Percentiles rank a stretch among this genome's conserved stretches.
Evolutionary conservation across 2,888 invertebrate species (phyloP).

Genomic region (Heliconius charithonia): DNA sequence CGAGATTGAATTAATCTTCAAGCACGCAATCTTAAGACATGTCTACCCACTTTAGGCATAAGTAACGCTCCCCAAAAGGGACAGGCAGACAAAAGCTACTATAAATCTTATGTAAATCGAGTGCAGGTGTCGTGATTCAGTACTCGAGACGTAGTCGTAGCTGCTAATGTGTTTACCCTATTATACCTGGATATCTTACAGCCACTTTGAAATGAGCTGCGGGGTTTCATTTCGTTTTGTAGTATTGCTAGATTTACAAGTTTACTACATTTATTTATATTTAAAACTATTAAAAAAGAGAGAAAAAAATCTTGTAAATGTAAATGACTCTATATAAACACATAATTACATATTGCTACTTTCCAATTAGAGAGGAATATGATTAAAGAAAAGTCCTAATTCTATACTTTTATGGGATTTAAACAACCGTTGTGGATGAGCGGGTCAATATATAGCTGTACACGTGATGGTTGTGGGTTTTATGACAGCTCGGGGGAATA

Average conservation of each 20-base stretch:
- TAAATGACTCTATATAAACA: not conserved
- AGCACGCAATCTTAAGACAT: not conserved
- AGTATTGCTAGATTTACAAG: not conserved
- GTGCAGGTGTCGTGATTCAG: conserved; percentile 72
- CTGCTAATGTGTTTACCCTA: conserved; percentile 78
- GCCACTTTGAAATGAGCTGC: conserved; percentile 58
- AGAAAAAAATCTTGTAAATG: too few relatives aligned
- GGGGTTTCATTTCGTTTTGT: not conserved
- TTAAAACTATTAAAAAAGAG: too few relatives aligned
- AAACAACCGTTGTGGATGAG: too few relatives aligned
- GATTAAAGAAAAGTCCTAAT: not conserved
- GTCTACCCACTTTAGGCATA: conserved; percentile 1
- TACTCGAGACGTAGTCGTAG: conserved; percentile 59
- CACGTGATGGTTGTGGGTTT: too few relatives aligned
- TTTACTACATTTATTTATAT: too few relatives aligned
- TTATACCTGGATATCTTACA: conserved; percentile 66
- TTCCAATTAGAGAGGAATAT: not conserved
- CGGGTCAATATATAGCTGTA: too few relatives aligned
- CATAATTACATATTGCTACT: not conserved
- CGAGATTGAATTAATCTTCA: conserved; percentile 17
- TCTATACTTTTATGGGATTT: too few relatives aligned
- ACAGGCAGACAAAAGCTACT: conserved; percentile 50
- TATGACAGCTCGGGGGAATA: too few relatives aligned
- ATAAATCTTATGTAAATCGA: conserved; percentile 63
- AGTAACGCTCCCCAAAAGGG: conserved; percentile 45